Conservation (phyloP, 2,113 vertebrate genomes). For the Genyomyrus donnyi region DNA sequence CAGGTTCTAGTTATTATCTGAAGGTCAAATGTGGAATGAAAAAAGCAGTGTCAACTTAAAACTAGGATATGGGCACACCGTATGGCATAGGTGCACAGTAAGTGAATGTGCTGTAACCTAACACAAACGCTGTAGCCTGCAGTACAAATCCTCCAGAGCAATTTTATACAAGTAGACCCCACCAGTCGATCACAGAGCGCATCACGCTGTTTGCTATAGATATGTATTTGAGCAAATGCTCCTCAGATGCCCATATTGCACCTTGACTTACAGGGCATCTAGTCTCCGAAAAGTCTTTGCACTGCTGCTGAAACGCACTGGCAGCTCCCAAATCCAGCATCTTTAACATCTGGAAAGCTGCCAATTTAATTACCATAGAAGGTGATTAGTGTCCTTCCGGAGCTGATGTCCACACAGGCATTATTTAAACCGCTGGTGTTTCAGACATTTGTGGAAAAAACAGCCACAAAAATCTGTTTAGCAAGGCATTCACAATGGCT, state of each 20-base stretch:
- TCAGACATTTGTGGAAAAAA: slow-evolving; percentile 17
- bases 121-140: slow-evolving; percentile 31
- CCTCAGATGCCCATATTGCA: not conserved
- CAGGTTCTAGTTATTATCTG: not conserved
- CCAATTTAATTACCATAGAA: slow-evolving; percentile 62
- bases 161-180: slow-evolving; percentile 22
- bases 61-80: not conserved
- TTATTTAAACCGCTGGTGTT: slow-evolving; percentile 25
- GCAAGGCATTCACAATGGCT: not conserved
- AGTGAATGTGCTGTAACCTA: not conserved
- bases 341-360: slow-evolving; percentile 38
- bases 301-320: not conserved
- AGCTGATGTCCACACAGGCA: slow-evolving; percentile 31
- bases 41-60: not conserved
- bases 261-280: not conserved
- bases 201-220: slow-evolving; percentile 27
- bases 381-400: slow-evolving; percentile 52
- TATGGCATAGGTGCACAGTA: not conserved
- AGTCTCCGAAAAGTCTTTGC: not conserved
- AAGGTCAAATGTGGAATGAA: not conserved
- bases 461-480: not conserved
- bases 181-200: slow-evolving; percentile 23
- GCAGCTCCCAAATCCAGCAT: slow-evolving; percentile 38
- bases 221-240: slow-evolving; percentile 20
- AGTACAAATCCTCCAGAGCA: slow-evolving; percentile 31